Evolutionary conservation across 2,797 vertebrate genomes (phyloP).

Genomic region (Rhincodon typus): DNA sequence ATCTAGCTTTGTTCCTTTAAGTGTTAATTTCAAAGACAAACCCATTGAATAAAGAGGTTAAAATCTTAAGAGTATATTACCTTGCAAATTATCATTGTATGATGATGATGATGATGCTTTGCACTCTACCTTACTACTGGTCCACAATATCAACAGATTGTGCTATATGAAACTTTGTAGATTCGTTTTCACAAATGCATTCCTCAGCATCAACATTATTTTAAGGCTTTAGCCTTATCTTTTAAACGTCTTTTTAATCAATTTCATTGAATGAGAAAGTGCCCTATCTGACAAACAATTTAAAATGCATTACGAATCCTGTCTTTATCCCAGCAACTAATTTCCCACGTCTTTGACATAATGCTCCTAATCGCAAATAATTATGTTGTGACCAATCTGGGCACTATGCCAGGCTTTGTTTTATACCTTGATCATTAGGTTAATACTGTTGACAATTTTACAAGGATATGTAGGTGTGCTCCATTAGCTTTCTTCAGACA

Average conservation of each 20-base stretch:
- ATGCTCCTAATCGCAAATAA: not conserved
- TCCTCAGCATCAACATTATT: not conserved
- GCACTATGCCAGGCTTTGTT: not conserved
- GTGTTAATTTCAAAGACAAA: not conserved
- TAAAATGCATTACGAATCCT: not conserved
- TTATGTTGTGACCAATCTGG: not conserved
- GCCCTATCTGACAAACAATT: not conserved
- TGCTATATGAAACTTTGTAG: not conserved
- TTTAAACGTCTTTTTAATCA: not conserved
- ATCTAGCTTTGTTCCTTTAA: not conserved
- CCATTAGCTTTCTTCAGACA: not conserved
- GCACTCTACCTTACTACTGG: not conserved
- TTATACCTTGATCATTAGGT: not conserved
- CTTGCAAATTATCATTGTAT: not conserved
- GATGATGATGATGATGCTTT: not conserved
- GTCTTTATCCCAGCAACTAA: not conserved
- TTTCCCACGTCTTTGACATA: not conserved
- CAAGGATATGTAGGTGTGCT: not conserved
- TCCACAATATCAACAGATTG: not conserved
- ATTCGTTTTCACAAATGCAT: too few relatives aligned
- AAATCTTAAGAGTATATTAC: not conserved
- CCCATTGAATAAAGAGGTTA: not conserved
- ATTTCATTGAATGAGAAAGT: not conserved
- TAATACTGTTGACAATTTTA: not conserved
- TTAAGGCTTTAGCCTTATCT: not conserved